Percentiles rank a stretch among this genome's conserved stretches.
Conservation (phyloP, 2,888 invertebrate species). For the Timandra comae region DNA sequence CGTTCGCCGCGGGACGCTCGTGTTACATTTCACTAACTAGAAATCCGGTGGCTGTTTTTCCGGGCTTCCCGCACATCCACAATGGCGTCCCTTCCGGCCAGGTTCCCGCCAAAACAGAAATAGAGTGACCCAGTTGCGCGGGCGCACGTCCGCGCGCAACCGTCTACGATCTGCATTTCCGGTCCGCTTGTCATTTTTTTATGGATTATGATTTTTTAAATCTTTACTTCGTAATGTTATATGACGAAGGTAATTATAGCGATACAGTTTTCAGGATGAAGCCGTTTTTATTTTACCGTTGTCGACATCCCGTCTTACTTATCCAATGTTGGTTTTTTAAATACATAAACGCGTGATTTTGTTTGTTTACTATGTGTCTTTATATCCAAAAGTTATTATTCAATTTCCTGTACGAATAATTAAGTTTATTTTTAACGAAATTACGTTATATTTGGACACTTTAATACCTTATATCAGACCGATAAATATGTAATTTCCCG, state of each 20-base stretch:
- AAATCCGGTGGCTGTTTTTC: conserved; percentile 71
- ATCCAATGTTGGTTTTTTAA: conserved; percentile 10
- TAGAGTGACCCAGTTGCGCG: conserved; percentile 73
- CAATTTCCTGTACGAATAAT: conserved; percentile 13
- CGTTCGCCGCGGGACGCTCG: conserved; percentile 37
- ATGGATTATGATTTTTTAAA: conserved; percentile 61
- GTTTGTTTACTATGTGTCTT: no score
- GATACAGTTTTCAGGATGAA: conserved; percentile 22
- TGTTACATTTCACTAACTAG: conserved; percentile 70
- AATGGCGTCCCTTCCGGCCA: conserved; percentile 74
- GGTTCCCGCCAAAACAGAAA: conserved; percentile 76
- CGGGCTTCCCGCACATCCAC: conserved; percentile 72
- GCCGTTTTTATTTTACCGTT: conserved; percentile 17
- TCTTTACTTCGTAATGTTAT: conserved; percentile 33
- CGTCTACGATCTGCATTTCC: conserved; percentile 69
- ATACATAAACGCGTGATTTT: no score
- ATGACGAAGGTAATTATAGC: conserved; percentile 35
- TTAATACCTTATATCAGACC: conserved; percentile 1
- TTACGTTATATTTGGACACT: conserved; percentile 2
- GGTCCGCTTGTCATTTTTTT: conserved; percentile 69
- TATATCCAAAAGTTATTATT: no score
- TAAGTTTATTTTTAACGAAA: no score
- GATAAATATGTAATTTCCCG: conserved; percentile 1
- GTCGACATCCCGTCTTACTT: conserved; percentile 21
- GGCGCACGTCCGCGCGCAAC: conserved; percentile 64